These are phyloP conservation scores for Mesochorus sp. DNA, from an alignment of 2,888 invertebrate genomes.

Conservation along the genomic window DNA sequence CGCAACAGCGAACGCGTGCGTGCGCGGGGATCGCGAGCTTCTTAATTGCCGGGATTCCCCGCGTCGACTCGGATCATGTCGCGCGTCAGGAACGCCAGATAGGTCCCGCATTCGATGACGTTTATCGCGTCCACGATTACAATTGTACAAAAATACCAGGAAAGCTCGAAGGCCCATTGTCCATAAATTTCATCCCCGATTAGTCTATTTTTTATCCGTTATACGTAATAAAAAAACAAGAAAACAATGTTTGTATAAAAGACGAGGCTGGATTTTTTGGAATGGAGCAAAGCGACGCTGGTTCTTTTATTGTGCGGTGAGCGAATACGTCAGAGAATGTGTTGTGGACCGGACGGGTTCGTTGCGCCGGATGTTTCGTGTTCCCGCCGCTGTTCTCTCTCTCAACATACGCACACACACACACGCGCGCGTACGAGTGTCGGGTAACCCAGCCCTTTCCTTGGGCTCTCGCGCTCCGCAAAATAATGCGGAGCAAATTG, in stretches of 20 bases:
- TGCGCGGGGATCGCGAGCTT: not conserved
- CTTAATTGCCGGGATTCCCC: constrained; percentile 59
- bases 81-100: too few relatives aligned
- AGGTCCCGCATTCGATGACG: too few relatives aligned
- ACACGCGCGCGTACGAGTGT: not conserved
- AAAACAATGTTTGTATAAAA: too few relatives aligned
- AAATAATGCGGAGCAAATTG: constrained; percentile 16
- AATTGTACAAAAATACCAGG: too few relatives aligned
- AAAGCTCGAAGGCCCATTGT: too few relatives aligned
- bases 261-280: constrained; percentile 13
- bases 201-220: too few relatives aligned
- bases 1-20: not conserved
- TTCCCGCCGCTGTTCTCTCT: constrained; percentile 53
- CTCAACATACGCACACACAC: not conserved
- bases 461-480: not conserved
- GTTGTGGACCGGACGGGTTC: constrained; percentile 69
- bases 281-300: constrained; percentile 2
- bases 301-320: constrained; percentile 55
- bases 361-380: constrained; percentile 75
- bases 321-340: constrained; percentile 42
- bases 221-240: too few relatives aligned
- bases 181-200: too few relatives aligned
- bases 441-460: too few relatives aligned
- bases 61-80: too few relatives aligned
- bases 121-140: too few relatives aligned